Conservation (phyloP, 2,888 invertebrate species). For the Nomada ruficornis region DNA sequence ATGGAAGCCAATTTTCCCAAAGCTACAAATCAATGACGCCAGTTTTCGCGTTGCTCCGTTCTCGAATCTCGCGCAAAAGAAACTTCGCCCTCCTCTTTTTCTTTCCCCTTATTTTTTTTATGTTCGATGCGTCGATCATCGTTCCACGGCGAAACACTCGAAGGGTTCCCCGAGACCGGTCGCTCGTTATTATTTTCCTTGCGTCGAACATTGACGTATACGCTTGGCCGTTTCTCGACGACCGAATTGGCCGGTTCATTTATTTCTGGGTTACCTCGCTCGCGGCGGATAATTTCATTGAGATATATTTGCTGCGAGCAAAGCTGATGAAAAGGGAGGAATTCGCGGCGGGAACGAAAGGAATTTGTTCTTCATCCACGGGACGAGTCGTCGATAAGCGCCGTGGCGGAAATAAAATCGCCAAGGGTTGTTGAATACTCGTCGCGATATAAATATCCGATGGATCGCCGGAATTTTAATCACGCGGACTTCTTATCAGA, state of each 20-base stretch:
- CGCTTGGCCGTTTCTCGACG: neutral
- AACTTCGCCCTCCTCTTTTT: no score
- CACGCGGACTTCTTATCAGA: neutral
- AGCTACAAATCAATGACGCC: no score
- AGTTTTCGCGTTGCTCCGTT: no score
- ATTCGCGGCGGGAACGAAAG: conserved; percentile 4
- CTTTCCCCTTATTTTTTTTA: neutral
- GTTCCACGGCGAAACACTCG: neutral
- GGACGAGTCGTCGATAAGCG: neutral
- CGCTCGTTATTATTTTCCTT: conserved; percentile 9
- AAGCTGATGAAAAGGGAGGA: neutral
- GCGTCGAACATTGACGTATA: conserved; percentile 7
- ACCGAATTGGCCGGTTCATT: neutral
- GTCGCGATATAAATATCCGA: neutral
- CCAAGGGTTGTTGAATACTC: neutral
- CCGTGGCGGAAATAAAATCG: conserved; percentile 7
- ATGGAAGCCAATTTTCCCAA: no score
- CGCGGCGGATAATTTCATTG: conserved; percentile 1
- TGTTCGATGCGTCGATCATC: neutral
- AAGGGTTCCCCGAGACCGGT: neutral
- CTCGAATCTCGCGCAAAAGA: no score
- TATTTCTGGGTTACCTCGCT: neutral
- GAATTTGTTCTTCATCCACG: neutral
- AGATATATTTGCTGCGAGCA: neutral
- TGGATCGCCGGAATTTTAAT: neutral